These are phyloP conservation scores for Labia minor DNA, from an alignment of 2,888 invertebrate genomes.

Conservation along the genomic window DNA sequence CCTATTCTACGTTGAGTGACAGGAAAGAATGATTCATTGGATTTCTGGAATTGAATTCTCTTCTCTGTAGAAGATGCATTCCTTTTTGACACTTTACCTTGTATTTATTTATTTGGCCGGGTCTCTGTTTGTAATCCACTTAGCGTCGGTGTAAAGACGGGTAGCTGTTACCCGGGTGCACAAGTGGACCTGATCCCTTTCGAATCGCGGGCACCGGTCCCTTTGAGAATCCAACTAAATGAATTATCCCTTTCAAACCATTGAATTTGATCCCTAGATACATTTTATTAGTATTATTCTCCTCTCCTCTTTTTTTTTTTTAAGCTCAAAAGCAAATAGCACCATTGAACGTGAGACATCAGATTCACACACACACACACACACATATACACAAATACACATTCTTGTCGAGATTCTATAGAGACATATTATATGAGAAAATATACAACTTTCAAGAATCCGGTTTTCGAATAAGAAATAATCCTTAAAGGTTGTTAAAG, in stretches of 20 bases:
- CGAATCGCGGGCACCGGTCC: background rate
- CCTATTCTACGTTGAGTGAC: too few relatives aligned
- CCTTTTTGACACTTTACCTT: background rate
- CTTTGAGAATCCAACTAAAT: background rate
- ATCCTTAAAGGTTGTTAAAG: background rate
- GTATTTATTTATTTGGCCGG: conserved; percentile 1
- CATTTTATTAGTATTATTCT: conserved; percentile 1
- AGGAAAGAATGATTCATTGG: too few relatives aligned
- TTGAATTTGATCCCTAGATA: conserved; percentile 1
- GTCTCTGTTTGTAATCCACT: background rate
- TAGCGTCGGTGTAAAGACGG: background rate
- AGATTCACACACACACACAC: background rate
- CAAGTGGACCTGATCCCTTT: conserved; percentile 2
- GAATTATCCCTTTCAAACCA: background rate
- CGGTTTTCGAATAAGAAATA: background rate
- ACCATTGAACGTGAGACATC: background rate
- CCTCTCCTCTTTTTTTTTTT: background rate
- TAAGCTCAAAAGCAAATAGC: conserved; percentile 3
- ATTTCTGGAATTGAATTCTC: background rate
- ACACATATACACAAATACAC: background rate
- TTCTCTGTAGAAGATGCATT: background rate
- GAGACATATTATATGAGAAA: conserved; percentile 13
- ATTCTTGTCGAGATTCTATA: background rate
- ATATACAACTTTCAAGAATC: conserved; percentile 7
- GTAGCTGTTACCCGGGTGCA: background rate